Evolutionary conservation across 2,888 invertebrate species (phyloP), one percentile per base, ranked within the genome.

Genomic region (Zygothrica quintamaculata): DNA sequence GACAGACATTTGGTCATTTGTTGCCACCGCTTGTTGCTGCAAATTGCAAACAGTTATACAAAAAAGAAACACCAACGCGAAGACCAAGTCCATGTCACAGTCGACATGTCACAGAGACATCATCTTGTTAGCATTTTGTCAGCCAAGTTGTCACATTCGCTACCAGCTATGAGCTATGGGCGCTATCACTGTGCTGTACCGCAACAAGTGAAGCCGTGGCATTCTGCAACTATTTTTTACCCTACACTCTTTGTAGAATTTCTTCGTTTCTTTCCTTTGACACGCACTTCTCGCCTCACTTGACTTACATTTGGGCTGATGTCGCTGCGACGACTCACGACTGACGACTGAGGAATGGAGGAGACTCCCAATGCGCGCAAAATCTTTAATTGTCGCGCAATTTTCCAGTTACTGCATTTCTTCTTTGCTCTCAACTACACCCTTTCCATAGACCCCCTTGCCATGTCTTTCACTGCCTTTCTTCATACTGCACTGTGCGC

Each of bases 351-450:
- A n/a, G n/a, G n/a, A n/a, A n/a, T n/a, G n/a, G 3, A 34, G 47
- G 33, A 47, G 53, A 55, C 56, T 57, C 55, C 55, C 52, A 42
- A 22, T n/a, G 18, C 61, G 75, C 67, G 79, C 65, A 77, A 87
- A 87, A 77, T 84, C 85, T 88, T 88, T 86, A 86, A 86, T 88
- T 86, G 86, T 88, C 76, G 76, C 75, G 82, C 86, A 82, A 86
- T 86, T 86, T 86, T 87, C 88, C 86, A 86, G 87, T 80, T 80
- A 77, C 75, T 87, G 87, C 85, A 81, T 74, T 78, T 78, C 77
- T 72, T n/a, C n/a, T n/a, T n/a, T 61, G 66, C 67, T 33, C 51
- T 61, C 48, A 36, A n/a, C 29, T 51, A 13, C 61, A 44, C 51
- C 33, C 47, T 36, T 44, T 43, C 56, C 9, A 42, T 26, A 40